These are phyloP conservation scores for Chiroxiphia lanceolata DNA, from an alignment of 2,797 vertebrate species.

Conservation along the genomic window DNA sequence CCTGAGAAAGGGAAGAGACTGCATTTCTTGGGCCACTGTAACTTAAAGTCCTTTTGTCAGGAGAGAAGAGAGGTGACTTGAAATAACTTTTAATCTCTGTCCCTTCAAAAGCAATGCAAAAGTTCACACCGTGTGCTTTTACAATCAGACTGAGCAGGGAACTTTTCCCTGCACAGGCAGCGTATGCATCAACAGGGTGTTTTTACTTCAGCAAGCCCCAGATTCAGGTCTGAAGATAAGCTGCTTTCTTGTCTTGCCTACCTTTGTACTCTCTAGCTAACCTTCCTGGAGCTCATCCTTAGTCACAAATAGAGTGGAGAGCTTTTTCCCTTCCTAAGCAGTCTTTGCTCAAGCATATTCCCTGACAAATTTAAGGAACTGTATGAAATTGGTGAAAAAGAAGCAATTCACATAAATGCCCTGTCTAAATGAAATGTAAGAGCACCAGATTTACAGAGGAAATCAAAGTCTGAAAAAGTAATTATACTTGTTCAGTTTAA, in stretches of 20 bases:
- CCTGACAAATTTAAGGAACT: conserved; percentile 27
- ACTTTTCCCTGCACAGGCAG: background rate
- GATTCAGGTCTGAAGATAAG: background rate
- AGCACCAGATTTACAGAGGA: background rate
- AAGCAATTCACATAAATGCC: background rate
- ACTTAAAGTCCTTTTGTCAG: background rate
- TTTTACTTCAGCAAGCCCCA: background rate
- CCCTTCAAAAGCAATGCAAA: background rate
- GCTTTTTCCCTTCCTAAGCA: conserved; percentile 26
- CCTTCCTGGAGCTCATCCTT: conserved; percentile 22
- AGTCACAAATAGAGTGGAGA: conserved; percentile 24
- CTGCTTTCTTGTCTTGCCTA: background rate
- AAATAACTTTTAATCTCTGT: background rate
- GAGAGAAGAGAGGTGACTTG: background rate
- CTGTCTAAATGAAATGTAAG: background rate
- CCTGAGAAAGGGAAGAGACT: background rate
- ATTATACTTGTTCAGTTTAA: conserved; percentile 29
- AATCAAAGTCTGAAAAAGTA: conserved; percentile 22
- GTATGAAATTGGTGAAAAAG: background rate
- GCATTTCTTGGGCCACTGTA: background rate
- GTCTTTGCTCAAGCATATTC: conserved; percentile 24
- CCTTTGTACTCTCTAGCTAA: background rate
- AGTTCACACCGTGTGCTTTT: background rate
- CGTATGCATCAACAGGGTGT: background rate
- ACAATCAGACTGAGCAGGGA: background rate